phyloP scores from a whole-genome alignment of 2,113 vertebrate species.

The Todiramphus saurophagus region DNA sequence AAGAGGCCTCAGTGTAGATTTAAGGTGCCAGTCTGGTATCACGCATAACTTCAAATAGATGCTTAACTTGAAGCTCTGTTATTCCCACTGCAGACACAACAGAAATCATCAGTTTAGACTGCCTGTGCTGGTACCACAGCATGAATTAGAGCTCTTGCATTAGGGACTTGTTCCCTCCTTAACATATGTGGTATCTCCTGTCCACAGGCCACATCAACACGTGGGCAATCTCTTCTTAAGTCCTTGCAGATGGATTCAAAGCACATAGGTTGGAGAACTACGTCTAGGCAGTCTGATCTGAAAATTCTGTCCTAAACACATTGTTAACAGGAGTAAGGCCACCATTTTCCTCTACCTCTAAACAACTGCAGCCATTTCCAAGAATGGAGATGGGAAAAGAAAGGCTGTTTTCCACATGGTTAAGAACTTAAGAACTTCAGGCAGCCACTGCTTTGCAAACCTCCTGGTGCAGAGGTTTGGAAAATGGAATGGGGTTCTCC shows the following conservation, averaged over 20 bases:
- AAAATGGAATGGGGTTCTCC: neutral
- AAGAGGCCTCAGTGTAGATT: constrained; percentile 28
- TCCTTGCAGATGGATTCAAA: neutral
- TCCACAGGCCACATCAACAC: neutral
- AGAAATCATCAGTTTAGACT: neutral
- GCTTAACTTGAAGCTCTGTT: neutral
- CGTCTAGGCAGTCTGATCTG: neutral
- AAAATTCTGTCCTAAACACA: neutral
- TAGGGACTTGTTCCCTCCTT: neutral
- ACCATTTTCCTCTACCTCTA: neutral
- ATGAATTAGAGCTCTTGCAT: neutral
- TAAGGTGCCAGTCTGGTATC: neutral
- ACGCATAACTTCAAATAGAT: neutral
- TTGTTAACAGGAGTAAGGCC: neutral
- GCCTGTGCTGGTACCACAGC: neutral
- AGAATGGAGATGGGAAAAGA: neutral
- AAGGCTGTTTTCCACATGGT: neutral
- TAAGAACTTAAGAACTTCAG: neutral
- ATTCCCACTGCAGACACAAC: neutral
- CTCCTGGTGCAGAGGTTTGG: neutral
- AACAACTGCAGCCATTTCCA: neutral
- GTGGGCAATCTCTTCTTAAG: neutral
- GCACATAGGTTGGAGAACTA: neutral
- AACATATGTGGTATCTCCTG: neutral
- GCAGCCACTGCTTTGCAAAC: neutral